These are phyloP conservation scores for Antheraea assamensis DNA, from an alignment of 2,888 invertebrate genomes.

Conservation along the genomic window DNA sequence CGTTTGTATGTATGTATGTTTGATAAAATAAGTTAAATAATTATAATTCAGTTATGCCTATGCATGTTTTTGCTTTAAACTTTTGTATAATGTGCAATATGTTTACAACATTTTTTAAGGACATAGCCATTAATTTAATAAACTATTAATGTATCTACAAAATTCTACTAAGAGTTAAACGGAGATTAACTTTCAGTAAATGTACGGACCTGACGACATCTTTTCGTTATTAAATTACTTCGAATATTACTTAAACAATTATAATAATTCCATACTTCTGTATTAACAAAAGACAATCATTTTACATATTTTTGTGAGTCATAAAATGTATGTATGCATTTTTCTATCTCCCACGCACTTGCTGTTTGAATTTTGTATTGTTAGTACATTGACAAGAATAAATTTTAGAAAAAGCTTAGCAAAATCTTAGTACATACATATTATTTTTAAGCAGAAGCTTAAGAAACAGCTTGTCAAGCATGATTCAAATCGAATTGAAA, in stretches of 20 bases:
- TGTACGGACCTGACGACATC: conserved; percentile 63
- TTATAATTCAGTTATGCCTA: conserved; percentile 40
- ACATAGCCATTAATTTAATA: background rate
- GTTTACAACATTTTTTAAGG: conserved; percentile 9
- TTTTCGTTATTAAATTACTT: conserved; percentile 51
- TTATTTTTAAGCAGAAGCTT: conserved; percentile 39
- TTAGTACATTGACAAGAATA: background rate
- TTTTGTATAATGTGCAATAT: conserved; percentile 27
- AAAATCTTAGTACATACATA: background rate
- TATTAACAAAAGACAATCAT: conserved; percentile 31
- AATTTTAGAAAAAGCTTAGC: conserved; percentile 1
- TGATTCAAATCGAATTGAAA: conserved; percentile 37
- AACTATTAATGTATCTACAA: background rate
- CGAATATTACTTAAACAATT: conserved; percentile 45
- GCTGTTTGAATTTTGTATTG: background rate
- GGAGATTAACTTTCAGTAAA: conserved; percentile 20
- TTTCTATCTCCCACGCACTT: background rate
- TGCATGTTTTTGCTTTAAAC: conserved; percentile 57
- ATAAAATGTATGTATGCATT: conserved; percentile 33
- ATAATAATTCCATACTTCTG: conserved; percentile 39
- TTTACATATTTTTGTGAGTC: conserved; percentile 41
- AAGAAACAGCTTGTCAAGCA: conserved; percentile 60
- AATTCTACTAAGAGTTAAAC: background rate
- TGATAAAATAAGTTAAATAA: conserved; percentile 30
- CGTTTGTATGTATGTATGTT: conserved; percentile 58